Conservation (phyloP, 2,113 vertebrate genomes). For the Galbula dea region DNA sequence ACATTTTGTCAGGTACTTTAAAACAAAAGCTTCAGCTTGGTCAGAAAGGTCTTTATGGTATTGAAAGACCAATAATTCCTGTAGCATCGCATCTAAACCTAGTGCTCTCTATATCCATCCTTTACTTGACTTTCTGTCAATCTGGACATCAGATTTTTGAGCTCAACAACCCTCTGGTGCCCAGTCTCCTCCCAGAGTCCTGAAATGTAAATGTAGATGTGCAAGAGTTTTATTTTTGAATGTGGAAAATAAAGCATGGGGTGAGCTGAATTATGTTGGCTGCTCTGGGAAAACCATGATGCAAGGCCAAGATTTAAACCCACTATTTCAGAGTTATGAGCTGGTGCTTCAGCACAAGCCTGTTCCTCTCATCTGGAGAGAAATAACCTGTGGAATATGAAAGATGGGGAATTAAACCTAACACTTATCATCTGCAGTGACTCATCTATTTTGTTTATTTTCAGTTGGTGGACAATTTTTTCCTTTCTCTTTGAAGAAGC, state of each 20-base stretch:
- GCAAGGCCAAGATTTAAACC: not conserved
- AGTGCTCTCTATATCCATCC: not conserved
- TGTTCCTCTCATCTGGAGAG: not conserved
- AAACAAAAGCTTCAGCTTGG: not conserved
- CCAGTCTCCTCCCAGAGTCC: not conserved
- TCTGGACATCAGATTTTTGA: not conserved
- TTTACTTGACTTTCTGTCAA: not conserved
- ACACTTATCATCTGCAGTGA: not conserved
- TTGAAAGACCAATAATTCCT: not conserved
- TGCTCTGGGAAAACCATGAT: not conserved
- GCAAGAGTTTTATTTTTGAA: not conserved
- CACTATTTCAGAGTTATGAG: not conserved
- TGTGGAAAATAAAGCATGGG: not conserved
- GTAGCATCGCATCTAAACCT: not conserved
- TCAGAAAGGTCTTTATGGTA: not conserved
- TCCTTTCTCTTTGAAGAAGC: not conserved
- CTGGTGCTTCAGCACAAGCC: not conserved
- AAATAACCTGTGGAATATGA: not conserved
- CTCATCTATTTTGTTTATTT: not conserved
- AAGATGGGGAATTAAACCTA: not conserved
- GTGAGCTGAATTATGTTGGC: not conserved
- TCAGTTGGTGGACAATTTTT: not conserved
- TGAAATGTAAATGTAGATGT: not conserved
- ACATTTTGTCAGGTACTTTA: not conserved
- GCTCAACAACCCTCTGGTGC: not conserved